Evolutionary conservation across 2,113 vertebrate species (phyloP), one percentile per base, ranked within the genome.

Genomic region (Sinocyclocheilus rhinocerous): DNA sequence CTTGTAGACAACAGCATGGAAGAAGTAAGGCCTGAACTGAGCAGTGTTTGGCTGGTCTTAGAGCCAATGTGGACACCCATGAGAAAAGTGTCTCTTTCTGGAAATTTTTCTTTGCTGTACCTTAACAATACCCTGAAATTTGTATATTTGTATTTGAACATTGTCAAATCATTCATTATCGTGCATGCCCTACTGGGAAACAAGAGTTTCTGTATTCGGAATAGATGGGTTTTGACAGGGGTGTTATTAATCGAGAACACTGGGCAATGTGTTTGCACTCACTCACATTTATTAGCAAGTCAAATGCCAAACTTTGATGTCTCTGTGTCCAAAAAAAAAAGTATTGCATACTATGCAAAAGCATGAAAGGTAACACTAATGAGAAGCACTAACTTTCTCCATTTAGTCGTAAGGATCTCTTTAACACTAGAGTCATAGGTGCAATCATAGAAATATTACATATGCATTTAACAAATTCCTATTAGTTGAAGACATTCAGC

Each of bases 11-110:
- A 67, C 73, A 67, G 50, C 29, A 76, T 33, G 36, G 48, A 67
- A 52, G 29, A n/a, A 76, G 33, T 76, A 45, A 80, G 24, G 12
- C 72, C 55, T 79, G 45, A 57, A 24, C 52, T 22, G 48, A 42
- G 42, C 42, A 9, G 42, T 26, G 45, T 89, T 69, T 89, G 88
- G 83, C 85, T 89, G 90, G 90, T 89, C 88, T 55, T 55, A 7
- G 16, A 81, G 65, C 48, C 81, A 86, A 42, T 84, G 73, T 81
- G 45, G 52, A 29, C 33, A 29, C 59, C 29, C 33, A 11, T 20
- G 59, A 86, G 78, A 84, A 67, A 63, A 84, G 79, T 69, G 82
- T 50, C 36, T 57, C 24, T 86, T 76, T 67, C 36, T 73, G 10
- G 11, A n/a, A 85, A 13, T 11, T 42, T 10, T 63, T 18, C 39